Base-by-base conservation (phyloP, 2,888 invertebrate genomes). In the Entomobrya proxima region DNA sequence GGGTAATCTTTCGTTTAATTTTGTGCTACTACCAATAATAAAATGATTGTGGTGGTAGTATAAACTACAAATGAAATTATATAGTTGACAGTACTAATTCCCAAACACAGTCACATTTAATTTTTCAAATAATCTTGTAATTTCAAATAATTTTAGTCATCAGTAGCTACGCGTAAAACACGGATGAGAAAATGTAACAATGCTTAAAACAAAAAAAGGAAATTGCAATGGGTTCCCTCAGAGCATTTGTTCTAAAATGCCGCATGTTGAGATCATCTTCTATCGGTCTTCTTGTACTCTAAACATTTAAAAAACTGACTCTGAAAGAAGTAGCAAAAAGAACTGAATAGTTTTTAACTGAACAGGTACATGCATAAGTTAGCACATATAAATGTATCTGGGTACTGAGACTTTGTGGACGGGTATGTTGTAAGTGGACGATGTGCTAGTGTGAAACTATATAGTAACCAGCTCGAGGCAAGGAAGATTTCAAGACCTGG, bases 381-480 rank as follows among this genome's bases (percentile, higher is more conserved):
- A 52, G 3, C 11, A 55, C 27, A 55, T 55, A 27, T 55, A 27
- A 24, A 27, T 55, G 27, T 2, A 55, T 55, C n/a, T 50, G 21
- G 18, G 7, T 2, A 18, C 50, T 50, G 4, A 2, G 6, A 50
- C 21, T 7, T 15, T 47, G 47, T 47, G n/a, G 47, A 47, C 11
- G 47, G 15, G n/a, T 15, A 47, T 15, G 11, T 40, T 40, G 40
- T 40, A 47, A 47, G 47, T 47, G n/a, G 47, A 47, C n/a, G 13
- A n/a, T 52, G 35, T 52, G 52, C 24, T 21, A n/a, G 18, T 47
- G 72, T 77, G 61, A 37, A 47, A 44, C 40, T 44, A 37, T 32
- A 64, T 55, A 58, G 40, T 74, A 58, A 69, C 55, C 74, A 61
- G 76, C 83, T 83, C 75, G 83, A 76, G 83, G 83, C 83, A 83